phyloP scores from a whole-genome alignment of 1,140 invertebrate species.

The Bombus haemorrhoidalis region DNA sequence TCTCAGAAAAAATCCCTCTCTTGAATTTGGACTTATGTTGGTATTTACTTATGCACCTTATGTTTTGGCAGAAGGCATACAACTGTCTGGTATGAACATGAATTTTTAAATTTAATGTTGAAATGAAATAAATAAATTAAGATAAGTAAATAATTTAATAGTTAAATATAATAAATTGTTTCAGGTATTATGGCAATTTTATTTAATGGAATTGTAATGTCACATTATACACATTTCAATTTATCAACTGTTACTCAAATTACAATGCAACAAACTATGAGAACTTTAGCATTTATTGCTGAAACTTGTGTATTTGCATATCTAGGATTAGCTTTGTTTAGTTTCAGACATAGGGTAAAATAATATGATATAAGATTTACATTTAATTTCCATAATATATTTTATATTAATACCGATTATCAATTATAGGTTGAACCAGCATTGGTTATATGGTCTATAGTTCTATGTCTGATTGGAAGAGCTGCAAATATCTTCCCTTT shows the following conservation, averaged over 20 bases:
- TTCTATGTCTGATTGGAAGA: conserved; percentile 95
- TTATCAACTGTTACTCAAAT: conserved; percentile 99
- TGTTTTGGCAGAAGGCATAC: conserved; percentile 97
- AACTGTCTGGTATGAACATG: conserved; percentile 90
- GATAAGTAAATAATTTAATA: conserved; percentile 5
- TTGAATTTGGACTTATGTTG: conserved; percentile 99
- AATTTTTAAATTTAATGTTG: conserved; percentile 9
- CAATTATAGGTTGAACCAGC: conserved; percentile 86
- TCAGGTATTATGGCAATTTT: conserved; percentile 99
- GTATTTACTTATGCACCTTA: conserved; percentile 99
- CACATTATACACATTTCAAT: conserved; percentile 99
- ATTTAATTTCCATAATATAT: conserved; percentile 13
- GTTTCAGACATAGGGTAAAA: conserved; percentile 91
- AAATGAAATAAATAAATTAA: not conserved
- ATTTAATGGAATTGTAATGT: conserved; percentile 99
- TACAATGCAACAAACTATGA: conserved; percentile 99
- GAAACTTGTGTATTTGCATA: conserved; percentile 99
- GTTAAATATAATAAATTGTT: conserved; percentile 56
- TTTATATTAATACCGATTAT: conserved; percentile 27
- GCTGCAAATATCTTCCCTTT: conserved; percentile 99
- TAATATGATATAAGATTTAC: not conserved
- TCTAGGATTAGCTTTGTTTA: conserved; percentile 98
- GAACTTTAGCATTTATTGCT: conserved; percentile 98
- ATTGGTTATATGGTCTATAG: conserved; percentile 95
- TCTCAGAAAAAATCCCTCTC: conserved; percentile 97